Conservation (phyloP, 2,888 invertebrate genomes). For the Odontocerum albicorne region DNA sequence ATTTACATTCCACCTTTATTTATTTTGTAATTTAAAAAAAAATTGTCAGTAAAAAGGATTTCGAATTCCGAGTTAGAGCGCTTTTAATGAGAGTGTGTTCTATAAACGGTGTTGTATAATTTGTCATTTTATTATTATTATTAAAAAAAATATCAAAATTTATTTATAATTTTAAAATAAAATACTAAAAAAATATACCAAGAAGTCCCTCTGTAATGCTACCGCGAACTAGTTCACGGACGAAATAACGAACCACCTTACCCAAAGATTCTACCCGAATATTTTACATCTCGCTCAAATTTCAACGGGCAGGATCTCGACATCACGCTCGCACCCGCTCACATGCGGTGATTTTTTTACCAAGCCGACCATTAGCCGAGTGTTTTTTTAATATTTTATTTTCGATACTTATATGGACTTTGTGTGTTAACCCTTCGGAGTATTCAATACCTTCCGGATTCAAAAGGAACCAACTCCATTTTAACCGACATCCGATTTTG, state of each 20-base stretch:
- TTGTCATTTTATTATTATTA: no score
- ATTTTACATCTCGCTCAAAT: slow-evolving; percentile 3
- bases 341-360: slow-evolving; percentile 32
- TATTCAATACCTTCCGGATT: no score
- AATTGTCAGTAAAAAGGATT: no score
- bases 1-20: no score
- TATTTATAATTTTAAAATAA: not conserved
- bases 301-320: no score
- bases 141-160: no score
- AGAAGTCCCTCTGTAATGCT: not conserved
- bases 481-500: not conserved
- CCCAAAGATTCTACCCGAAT: slow-evolving; percentile 29
- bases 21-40: no score
- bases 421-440: slow-evolving; percentile 32
- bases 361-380: slow-evolving; percentile 33
- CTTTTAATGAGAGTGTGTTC: no score
- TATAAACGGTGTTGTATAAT: no score
- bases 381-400: slow-evolving; percentile 31
- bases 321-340: slow-evolving; percentile 26
- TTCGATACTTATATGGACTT: slow-evolving; percentile 29
- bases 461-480: not conserved
- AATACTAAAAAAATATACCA: not conserved
- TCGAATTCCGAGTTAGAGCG: no score
- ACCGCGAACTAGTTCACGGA: slow-evolving; percentile 21
- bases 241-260: slow-evolving; percentile 33